Evolutionary conservation across 1,140 invertebrate genomes (phyloP).

Genomic region (Nasonia vitripennis): DNA sequence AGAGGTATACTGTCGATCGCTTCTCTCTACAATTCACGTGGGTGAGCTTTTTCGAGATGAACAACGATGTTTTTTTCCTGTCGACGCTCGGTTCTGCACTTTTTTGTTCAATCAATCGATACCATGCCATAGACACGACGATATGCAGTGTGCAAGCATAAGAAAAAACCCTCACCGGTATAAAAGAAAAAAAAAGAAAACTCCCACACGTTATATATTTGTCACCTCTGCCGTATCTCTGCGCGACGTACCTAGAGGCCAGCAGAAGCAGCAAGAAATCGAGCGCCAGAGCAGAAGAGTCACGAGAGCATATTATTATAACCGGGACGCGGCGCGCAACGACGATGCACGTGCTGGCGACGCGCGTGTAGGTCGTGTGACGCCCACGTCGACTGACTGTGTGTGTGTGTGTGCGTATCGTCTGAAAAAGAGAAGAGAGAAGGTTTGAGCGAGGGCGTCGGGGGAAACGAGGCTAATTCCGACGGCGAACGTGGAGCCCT

Average conservation of each 20-base stretch:
- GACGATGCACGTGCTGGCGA: conserved; percentile 20
- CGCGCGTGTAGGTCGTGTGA: background rate
- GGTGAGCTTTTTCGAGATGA: no score
- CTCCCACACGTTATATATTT: background rate
- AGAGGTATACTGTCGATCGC: background rate
- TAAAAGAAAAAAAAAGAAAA: no score
- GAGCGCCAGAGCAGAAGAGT: background rate
- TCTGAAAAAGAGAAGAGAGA: background rate
- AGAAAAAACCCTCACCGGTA: no score
- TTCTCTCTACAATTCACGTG: no score
- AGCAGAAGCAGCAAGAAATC: no score
- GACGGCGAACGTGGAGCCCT: background rate
- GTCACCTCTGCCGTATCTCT: background rate
- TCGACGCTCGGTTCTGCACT: no score
- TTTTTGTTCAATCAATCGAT: no score
- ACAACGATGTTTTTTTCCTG: no score
- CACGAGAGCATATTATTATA: background rate
- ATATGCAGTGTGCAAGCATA: no score
- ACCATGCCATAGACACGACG: no score
- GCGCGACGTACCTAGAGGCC: background rate
- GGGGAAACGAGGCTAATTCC: conserved; percentile 44
- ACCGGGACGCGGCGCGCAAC: background rate
- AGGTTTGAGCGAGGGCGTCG: background rate
- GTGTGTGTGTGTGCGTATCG: background rate
- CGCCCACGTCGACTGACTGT: background rate